These are phyloP conservation scores for Chroicocephalus ridibundus DNA, from an alignment of 2,113 vertebrate species.

Conservation along the genomic window DNA sequence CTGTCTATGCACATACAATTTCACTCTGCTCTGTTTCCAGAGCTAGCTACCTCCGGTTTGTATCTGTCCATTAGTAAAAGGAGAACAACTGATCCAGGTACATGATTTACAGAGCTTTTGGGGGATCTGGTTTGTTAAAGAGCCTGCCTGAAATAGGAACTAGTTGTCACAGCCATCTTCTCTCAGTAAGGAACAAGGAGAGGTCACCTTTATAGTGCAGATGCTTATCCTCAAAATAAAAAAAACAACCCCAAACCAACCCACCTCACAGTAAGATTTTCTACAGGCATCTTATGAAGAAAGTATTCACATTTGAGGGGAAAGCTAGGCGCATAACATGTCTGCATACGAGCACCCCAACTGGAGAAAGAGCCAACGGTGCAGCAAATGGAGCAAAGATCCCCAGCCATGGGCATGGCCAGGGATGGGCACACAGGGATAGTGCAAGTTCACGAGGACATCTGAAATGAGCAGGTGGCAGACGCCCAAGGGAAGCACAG, in stretches of 20 bases:
- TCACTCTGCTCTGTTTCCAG: background rate
- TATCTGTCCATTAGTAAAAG: background rate
- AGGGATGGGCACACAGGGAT: background rate
- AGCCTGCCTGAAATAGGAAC: background rate
- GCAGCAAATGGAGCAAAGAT: background rate
- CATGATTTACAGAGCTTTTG: background rate
- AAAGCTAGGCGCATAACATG: background rate
- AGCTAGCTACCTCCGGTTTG: fast-evolving
- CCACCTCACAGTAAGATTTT: background rate
- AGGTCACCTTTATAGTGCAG: background rate
- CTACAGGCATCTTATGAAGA: background rate
- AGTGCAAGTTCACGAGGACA: background rate
- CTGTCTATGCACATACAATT: background rate
- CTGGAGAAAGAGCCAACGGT: background rate
- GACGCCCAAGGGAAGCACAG: background rate
- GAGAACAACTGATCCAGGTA: background rate
- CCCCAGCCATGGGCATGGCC: background rate
- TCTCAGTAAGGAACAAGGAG: background rate
- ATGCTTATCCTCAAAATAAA: background rate
- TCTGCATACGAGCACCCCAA: background rate
- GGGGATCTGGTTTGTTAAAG: background rate
- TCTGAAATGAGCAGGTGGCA: background rate
- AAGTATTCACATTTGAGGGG: background rate
- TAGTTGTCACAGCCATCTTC: background rate
- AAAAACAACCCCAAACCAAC: background rate